Evolutionary conservation across 2,113 vertebrate genomes (phyloP), one percentile per base, ranked within the genome.

Genomic region (Chelonoidis abingdonii): DNA sequence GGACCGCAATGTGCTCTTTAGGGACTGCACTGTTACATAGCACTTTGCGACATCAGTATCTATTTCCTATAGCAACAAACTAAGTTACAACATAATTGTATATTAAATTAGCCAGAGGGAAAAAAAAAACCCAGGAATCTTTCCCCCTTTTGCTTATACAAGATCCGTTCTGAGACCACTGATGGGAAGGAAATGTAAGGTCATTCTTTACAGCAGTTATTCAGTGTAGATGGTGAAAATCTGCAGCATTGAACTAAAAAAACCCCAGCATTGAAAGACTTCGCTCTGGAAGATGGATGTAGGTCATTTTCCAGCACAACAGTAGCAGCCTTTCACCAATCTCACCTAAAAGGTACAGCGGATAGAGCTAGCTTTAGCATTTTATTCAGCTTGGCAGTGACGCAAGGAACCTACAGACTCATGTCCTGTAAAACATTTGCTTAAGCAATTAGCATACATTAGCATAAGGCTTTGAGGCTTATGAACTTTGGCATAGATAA

Each of bases 51-150:
- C 53, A 92, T 94, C 87, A 93, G 82, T 62, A 65, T 44, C 81
- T 90, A 87, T 95, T 83, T 96, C 87, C 83, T 93, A 89, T 86
- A 90, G 72, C 86, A 92, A 87, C 21, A 94, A 80, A 93, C 84
- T 69, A 88, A 93, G 79, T 82, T 94, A 89, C 53, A 89, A 79
- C 89, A 89, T 86, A 80, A 89, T 59, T 83, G n/a, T 89, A 83
- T 90, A 92, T 93, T 92, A 90, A 96, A 95, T 94, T 96, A 95
- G 81, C 54, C 3, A 5, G 21, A 44, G 19, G 27, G 8, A 8
- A 35, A 27, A 87, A 27, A 87, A 47, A 31, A 9, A 10, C 50
- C 9, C 13, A 59, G 27, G 56, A 50, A 52, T n/a, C 16, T 31
- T 27, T 38, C 21, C 49, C 13, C 4, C 6, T 11, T 76, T 80